Conservation (phyloP, 2,888 invertebrate genomes). For the Drosophila robusta region DNA sequence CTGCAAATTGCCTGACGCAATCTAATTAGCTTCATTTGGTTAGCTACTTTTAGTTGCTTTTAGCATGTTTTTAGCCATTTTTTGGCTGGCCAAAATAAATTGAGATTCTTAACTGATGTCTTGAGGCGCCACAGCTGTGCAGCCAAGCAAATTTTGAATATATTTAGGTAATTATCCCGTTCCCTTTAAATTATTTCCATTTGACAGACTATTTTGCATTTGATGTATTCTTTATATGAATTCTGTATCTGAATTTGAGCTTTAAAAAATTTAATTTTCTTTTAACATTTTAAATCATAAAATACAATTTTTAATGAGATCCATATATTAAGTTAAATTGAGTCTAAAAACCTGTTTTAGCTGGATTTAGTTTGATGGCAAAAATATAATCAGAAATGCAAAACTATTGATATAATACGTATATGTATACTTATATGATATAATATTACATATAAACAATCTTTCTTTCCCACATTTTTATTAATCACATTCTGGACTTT, state of each 20-base stretch:
- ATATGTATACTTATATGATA: too few relatives aligned
- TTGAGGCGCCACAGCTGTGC: not conserved
- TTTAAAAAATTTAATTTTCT: not conserved
- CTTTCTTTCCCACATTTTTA: too few relatives aligned
- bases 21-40: slow-evolving; percentile 72
- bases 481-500: too few relatives aligned
- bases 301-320: too few relatives aligned
- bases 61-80: slow-evolving; percentile 43
- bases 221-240: too few relatives aligned
- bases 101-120: not conserved
- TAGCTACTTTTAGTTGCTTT: slow-evolving; percentile 67
- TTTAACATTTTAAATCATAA: too few relatives aligned
- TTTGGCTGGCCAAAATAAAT: slow-evolving; percentile 16
- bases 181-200: not conserved
- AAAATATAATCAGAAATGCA: too few relatives aligned
- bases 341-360: too few relatives aligned
- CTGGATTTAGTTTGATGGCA: too few relatives aligned
- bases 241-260: not conserved
- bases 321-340: too few relatives aligned
- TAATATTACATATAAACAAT: too few relatives aligned
- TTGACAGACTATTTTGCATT: not conserved
- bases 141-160: not conserved
- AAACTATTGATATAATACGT: too few relatives aligned
- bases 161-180: not conserved
- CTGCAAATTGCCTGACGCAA: slow-evolving; percentile 66